Conservation (phyloP, 2,113 vertebrate genomes). For the Ivindomyrus marchei region DNA sequence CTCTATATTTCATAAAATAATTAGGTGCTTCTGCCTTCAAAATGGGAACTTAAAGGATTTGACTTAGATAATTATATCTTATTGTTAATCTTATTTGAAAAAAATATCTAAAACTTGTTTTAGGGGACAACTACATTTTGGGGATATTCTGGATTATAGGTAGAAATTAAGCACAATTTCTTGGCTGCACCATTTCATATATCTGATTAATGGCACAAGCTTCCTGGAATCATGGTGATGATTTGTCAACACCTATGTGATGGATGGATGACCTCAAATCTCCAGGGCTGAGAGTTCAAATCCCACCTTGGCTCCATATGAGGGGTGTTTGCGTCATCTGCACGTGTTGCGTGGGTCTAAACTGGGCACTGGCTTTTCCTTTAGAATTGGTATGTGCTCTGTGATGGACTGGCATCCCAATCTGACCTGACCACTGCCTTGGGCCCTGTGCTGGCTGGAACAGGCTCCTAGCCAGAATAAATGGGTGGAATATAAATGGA, state of each 20-base stretch:
- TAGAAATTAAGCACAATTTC: not conserved
- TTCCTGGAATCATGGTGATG: not conserved
- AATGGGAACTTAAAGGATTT: not conserved
- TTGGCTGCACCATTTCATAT: not conserved
- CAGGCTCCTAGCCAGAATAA: not conserved
- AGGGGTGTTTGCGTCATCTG: not conserved
- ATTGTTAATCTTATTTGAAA: not conserved
- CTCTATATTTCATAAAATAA: not conserved
- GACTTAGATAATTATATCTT: not conserved
- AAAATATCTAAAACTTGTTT: not conserved
- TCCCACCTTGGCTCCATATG: not conserved
- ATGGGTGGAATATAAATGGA: not conserved
- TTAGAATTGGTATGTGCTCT: not conserved
- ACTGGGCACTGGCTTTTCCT: not conserved
- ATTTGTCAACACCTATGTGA: not conserved
- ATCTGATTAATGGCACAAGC: not conserved
- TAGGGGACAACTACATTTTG: not conserved
- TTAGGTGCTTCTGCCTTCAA: not conserved
- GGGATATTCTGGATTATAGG: not conserved
- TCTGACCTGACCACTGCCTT: not conserved
- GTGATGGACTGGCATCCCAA: not conserved
- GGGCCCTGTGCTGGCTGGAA: not conserved
- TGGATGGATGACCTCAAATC: not conserved
- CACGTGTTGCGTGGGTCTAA: not conserved
- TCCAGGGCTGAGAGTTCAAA: not conserved